Evolutionary conservation across 1,140 invertebrate genomes (phyloP), one percentile per base, ranked within the genome.

Genomic region (Sweltsa coloradensis): DNA sequence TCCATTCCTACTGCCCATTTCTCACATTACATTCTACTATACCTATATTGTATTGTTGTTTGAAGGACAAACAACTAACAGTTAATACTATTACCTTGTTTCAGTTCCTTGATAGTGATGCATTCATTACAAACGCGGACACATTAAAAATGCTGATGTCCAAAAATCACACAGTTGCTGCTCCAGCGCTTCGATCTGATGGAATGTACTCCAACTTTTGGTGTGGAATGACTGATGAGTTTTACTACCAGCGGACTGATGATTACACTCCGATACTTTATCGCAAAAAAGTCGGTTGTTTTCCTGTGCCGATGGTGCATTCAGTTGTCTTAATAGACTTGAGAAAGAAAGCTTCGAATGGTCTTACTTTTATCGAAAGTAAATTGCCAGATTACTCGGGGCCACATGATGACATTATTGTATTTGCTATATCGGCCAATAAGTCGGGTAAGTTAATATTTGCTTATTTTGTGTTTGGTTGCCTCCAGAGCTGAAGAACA

Each of bases 131-230:
- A 18, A 79, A 92, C 52, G 65, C 71, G 6, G 61, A 78, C 16
- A 79, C 84, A 1, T 59, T 97, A 0, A 69, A 71, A 34, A 53
- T 73, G 29, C 63, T 97, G 0, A 76, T 93, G 5, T 63, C 60
- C 11, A 81, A 85, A 52, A 67, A 78, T 24, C 53, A 76, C 11
- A 65, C 72, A 3, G 62, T 89, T 19, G 74, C 83, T 3, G 83
- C 89, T 0, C 93, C 93, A 13, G 82, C 95, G 78, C 63, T 97
- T 5, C 74, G 79, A 49, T 88, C 89, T 0, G 81, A 89, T 58
- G 81, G 86, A 16, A 67, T 89, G 23, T 97, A 96, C 65, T 92
- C 90, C 14, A 97, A 97, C 64, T 97, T 92, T 67, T 98, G 94
- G 94, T 81, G 85, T 56, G 92, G 85, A 9, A 93, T 96, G 85